These are phyloP conservation scores for Xiphorhynchus erythropygius DNA, from an alignment of 2,797 vertebrate genomes.

Conservation along the genomic window DNA sequence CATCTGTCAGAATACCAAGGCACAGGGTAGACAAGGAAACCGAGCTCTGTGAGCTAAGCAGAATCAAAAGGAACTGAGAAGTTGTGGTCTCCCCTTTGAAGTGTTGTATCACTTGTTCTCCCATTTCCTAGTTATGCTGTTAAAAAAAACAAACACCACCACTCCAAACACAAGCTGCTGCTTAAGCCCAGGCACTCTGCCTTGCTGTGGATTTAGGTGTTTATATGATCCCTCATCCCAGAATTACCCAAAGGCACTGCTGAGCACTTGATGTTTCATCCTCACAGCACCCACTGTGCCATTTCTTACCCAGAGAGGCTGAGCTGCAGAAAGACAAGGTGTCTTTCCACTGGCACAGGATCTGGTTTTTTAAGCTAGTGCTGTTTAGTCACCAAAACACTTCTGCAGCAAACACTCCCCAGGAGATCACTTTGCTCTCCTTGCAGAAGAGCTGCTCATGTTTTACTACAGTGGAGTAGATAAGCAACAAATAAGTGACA, in stretches of 20 bases:
- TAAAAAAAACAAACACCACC: not conserved
- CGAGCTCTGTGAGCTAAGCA: not conserved
- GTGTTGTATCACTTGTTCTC: not conserved
- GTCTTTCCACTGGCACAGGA: not conserved
- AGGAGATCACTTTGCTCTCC: not conserved
- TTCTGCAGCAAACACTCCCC: not conserved
- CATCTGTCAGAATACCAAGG: not conserved
- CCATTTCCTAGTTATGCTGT: not conserved
- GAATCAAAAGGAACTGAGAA: not conserved
- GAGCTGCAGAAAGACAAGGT: not conserved
- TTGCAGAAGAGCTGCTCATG: accelerated
- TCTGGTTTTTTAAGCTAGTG: not conserved
- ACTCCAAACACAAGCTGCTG: not conserved
- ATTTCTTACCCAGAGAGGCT: not conserved
- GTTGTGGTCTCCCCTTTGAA: not conserved
- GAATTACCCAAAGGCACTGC: not conserved
- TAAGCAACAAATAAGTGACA: not conserved
- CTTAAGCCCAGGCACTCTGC: not conserved
- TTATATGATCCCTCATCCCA: not conserved
- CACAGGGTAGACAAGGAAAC: not conserved
- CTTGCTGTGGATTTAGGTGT: not conserved
- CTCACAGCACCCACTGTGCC: not conserved
- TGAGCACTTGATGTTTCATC: not conserved
- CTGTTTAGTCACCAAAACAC: not conserved
- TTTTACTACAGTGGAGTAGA: not conserved